phyloP scores from a whole-genome alignment of 1,140 invertebrate genomes.

The Drusus annulatus region DNA sequence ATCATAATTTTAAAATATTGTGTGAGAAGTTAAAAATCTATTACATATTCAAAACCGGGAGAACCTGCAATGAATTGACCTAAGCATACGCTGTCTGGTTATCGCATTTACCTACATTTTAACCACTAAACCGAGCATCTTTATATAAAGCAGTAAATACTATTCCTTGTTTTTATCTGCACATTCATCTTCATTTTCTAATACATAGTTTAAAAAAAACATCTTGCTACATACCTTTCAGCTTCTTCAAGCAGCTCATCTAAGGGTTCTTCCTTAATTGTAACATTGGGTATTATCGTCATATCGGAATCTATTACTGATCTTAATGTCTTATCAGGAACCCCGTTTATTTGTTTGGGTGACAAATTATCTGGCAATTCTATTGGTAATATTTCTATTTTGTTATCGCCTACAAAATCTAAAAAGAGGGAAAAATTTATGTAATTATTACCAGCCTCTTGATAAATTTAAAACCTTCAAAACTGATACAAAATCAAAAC shows the following conservation, averaged over 20 bases:
- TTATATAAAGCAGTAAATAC: no score
- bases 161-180: not conserved
- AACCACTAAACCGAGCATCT: no score
- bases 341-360: not conserved
- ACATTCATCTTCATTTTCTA: no score
- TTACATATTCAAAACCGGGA: not conserved
- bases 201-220: no score
- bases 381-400: conserved; percentile 4
- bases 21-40: not conserved
- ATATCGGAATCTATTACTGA: not conserved
- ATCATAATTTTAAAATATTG: not conserved
- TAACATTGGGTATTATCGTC: not conserved
- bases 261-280: conserved; percentile 54
- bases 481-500: not conserved
- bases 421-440: not conserved
- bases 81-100: no score
- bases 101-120: no score
- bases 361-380: conserved; percentile 27
- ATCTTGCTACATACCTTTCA: conserved; percentile 35
- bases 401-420: not conserved
- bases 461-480: not conserved
- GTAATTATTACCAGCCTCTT: not conserved
- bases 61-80: not conserved
- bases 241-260: conserved; percentile 54
- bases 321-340: not conserved